Percentiles rank a stretch among this genome's conserved stretches.
These are phyloP conservation scores for Bungarus multicinctus DNA, from an alignment of 2,113 vertebrate species.

Conservation along the genomic window DNA sequence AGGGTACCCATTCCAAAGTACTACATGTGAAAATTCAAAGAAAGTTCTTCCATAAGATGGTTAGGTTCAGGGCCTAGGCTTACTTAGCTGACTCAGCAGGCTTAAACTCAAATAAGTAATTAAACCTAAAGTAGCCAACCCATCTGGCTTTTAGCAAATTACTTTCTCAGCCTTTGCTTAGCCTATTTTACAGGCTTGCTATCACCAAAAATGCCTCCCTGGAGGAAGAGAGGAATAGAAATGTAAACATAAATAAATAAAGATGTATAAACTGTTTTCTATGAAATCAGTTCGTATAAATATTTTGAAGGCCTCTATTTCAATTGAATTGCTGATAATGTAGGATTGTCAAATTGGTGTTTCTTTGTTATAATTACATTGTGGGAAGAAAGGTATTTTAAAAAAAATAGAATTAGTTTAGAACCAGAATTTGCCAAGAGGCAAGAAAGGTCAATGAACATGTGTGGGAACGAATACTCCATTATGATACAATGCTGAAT, in stretches of 20 bases:
- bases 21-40: background rate
- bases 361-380: background rate
- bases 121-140: background rate
- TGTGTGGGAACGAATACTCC: constrained; percentile 32
- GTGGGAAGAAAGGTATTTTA: constrained; percentile 7
- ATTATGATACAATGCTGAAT: constrained; percentile 28
- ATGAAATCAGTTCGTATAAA: background rate
- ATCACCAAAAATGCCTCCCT: background rate
- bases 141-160: background rate
- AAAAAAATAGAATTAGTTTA: background rate
- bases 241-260: background rate
- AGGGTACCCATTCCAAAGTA: background rate
- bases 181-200: background rate
- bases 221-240: background rate
- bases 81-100: background rate
- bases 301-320: background rate
- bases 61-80: background rate
- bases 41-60: background rate
- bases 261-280: background rate
- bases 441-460: constrained; percentile 38
- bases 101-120: background rate
- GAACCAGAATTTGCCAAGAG: constrained; percentile 35
- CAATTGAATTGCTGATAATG: constrained; percentile 1
- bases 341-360: background rate
- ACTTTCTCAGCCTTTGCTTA: background rate